These are phyloP conservation scores for Heliothis virescens DNA, from an alignment of 1,140 invertebrate genomes.

Conservation along the genomic window DNA sequence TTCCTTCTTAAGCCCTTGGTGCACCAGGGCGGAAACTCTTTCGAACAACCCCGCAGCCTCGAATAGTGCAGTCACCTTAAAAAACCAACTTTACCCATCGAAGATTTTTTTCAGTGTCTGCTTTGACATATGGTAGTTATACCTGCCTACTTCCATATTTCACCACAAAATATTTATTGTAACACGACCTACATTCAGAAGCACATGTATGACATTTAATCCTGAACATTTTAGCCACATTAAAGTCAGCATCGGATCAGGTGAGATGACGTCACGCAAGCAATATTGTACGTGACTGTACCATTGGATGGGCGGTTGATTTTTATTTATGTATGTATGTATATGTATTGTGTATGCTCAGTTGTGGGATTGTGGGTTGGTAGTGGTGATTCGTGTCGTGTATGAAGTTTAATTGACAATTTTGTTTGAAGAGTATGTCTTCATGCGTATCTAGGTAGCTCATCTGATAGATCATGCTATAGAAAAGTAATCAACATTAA, in stretches of 20 bases:
- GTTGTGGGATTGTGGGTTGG: background rate
- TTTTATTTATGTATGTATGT: background rate
- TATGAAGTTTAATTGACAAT: background rate
- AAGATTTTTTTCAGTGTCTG: no score
- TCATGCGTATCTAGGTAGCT: no score
- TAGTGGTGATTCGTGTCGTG: background rate
- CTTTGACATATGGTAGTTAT: background rate
- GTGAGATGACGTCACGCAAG: slow-evolving; percentile 54
- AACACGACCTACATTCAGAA: background rate
- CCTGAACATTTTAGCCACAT: slow-evolving; percentile 47
- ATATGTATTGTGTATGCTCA: background rate
- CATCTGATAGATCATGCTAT: no score
- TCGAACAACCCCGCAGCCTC: no score
- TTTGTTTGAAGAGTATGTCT: no score
- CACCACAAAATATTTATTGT: background rate
- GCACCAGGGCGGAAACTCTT: no score
- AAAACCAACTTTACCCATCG: no score
- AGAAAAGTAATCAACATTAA: no score
- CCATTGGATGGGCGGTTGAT: background rate
- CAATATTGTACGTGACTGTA: slow-evolving; percentile 74
- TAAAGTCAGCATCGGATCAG: slow-evolving; percentile 49
- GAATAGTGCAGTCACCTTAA: no score
- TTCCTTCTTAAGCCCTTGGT: no score
- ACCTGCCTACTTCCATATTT: background rate
- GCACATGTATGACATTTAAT: slow-evolving; percentile 7